Evolutionary conservation across 2,113 vertebrate genomes (phyloP).

Genomic region (Turnix velox): DNA sequence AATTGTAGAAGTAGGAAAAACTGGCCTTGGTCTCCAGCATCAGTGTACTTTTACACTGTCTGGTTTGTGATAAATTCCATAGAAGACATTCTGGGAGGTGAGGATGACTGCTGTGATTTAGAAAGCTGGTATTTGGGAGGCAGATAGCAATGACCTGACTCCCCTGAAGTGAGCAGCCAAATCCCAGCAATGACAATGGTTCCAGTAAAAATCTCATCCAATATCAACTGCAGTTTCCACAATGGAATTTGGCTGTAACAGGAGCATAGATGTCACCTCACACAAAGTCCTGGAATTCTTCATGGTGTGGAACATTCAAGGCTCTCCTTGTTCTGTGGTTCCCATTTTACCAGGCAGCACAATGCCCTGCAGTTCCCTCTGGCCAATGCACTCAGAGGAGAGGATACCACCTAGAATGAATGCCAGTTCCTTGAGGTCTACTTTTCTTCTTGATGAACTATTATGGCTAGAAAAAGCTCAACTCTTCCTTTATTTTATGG

Average conservation of each 20-base stretch:
- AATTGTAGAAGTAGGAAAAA: not conserved
- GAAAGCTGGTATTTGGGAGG: not conserved
- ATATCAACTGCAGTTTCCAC: not conserved
- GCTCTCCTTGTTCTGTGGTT: not conserved
- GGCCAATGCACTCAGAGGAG: not conserved
- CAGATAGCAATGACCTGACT: not conserved
- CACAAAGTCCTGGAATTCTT: conserved; percentile 40
- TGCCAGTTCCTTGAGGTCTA: not conserved
- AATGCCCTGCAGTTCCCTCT: not conserved
- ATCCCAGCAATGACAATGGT: not conserved
- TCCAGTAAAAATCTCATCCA: not conserved
- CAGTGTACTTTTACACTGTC: not conserved
- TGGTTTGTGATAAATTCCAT: not conserved
- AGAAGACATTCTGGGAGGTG: not conserved
- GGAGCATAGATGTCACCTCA: not conserved
- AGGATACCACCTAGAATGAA: not conserved
- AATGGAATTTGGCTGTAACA: not conserved
- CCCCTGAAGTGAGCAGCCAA: not conserved
- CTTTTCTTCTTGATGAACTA: not conserved
- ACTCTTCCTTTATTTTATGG: not conserved
- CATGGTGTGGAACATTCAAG: conserved; percentile 9
- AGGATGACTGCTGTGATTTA: not conserved
- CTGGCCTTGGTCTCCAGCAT: not conserved
- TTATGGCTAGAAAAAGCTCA: not conserved
- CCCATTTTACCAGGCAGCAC: not conserved